Evolutionary conservation across 2,888 invertebrate genomes (phyloP), one percentile per base, ranked within the genome.

Genomic region (Pristionchus arcanus): DNA sequence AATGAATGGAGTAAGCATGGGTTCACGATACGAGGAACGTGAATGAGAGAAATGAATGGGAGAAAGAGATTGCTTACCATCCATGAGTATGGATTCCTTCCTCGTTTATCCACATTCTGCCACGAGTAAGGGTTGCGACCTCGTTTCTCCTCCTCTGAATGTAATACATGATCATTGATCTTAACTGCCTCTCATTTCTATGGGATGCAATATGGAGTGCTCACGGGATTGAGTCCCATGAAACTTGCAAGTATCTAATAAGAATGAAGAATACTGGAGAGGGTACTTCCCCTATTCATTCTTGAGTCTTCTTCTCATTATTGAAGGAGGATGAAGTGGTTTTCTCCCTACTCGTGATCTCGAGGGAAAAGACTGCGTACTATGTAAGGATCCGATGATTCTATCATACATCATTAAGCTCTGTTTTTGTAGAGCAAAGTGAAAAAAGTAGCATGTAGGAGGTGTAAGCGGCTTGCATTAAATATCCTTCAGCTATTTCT

Each of bases 71-170:
- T 19, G 21, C 83, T 34, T 28, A 86, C 86, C 86, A 86, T 86
- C 86, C 86, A 86, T 11, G 86, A 86, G 37, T 86, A 86, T 19
- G 86, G 86, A 49, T 86, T 86, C 28, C 86, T 31, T 28, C 42
- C 37, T 66, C 86, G 19, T 25, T 86, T 86, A 37, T 63, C 86
- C 86, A 66, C 63, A 31, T 86, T 66, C 83, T 55, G 53, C 86
- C 86, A 86, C 25, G 42, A 42, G 63, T 86, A 86, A 9, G 86
- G 86, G 42, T 86, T 86, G 25, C 86, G 86, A 42, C 42, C 86
- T 63, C 86, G 86, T 53, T 86, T 86, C 34, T 86, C 86, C 37
- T 59, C 86, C 9, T 86, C 86, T 86, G 86, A 25, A 86, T 3
- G 31, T 7, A 74, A 42, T 5, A 31, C 31, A n/a, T 71, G 15